Evolutionary conservation across 2,888 invertebrate species (phyloP).

Genomic region (Drosophila multiciliata): DNA sequence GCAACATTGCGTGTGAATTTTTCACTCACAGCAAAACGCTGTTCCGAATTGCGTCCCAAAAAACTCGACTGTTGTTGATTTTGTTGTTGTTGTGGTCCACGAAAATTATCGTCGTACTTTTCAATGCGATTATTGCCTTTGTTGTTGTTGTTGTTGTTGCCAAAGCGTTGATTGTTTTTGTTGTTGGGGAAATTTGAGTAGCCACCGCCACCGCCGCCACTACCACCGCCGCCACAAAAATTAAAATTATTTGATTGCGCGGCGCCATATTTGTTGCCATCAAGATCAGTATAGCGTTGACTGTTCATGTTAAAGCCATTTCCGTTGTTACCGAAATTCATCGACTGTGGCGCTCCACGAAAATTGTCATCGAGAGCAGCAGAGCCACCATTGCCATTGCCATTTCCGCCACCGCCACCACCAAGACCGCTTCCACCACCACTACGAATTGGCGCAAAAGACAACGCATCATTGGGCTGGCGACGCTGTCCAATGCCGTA

Average conservation of each 20-base stretch:
- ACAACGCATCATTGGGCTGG: slow-evolving; percentile 44
- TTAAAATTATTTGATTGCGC: slow-evolving; percentile 34
- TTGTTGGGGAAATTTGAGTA: slow-evolving; percentile 23
- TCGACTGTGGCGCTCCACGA: slow-evolving; percentile 36
- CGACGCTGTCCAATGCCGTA: slow-evolving; percentile 67
- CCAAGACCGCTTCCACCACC: slow-evolving; percentile 15
- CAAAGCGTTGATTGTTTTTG: slow-evolving; percentile 31
- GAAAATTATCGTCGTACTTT: slow-evolving; percentile 29
- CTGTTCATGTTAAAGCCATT: slow-evolving; percentile 29
- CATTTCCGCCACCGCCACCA: slow-evolving; percentile 1
- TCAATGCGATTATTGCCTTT: slow-evolving; percentile 17
- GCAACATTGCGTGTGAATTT: background rate
- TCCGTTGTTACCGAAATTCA: slow-evolving; percentile 21
- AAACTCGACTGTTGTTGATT: slow-evolving; percentile 14
- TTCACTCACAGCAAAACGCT: slow-evolving; percentile 28
- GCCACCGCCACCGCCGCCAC: background rate
- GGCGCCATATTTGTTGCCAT: slow-evolving; percentile 36
- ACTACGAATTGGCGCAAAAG: slow-evolving; percentile 58
- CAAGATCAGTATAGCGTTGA: slow-evolving; percentile 33
- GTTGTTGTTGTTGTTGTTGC: slow-evolving; percentile 11
- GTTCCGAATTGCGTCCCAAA: slow-evolving; percentile 32
- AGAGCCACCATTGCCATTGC: slow-evolving; percentile 14
- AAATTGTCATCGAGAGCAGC: slow-evolving; percentile 34
- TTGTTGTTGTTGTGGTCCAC: slow-evolving; percentile 25
- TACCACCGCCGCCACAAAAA: background rate